These are phyloP conservation scores for Dasypolia templi DNA, from an alignment of 2,888 invertebrate species.

Conservation along the genomic window DNA sequence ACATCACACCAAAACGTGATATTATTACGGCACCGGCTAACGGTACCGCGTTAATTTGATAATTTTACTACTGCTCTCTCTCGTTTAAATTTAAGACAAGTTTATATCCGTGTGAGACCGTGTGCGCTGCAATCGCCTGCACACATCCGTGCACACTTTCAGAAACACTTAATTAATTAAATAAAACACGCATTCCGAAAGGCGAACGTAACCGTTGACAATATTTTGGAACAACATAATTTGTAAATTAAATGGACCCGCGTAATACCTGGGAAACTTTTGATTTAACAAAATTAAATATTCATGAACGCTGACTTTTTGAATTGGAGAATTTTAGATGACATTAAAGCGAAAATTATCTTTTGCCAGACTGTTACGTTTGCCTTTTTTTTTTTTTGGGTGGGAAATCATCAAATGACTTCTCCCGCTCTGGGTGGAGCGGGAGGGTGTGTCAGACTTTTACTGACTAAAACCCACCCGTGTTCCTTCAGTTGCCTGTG, in stretches of 20 bases:
- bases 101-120: slow-evolving; percentile 63
- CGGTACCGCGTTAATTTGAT: slow-evolving; percentile 76
- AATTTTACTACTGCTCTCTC: slow-evolving; percentile 71
- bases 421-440: too few relatives aligned
- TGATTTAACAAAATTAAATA: slow-evolving; percentile 22
- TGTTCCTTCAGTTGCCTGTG: too few relatives aligned
- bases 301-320: slow-evolving; percentile 23
- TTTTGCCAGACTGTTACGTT: too few relatives aligned
- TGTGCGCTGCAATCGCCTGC: slow-evolving; percentile 58
- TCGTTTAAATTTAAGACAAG: slow-evolving; percentile 62
- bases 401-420: too few relatives aligned
- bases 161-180: slow-evolving; percentile 51
- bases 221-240: slow-evolving; percentile 39
- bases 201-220: slow-evolving; percentile 46
- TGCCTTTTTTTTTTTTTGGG: too few relatives aligned
- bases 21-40: slow-evolving; percentile 63
- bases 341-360: background rate
- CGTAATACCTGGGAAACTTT: slow-evolving; percentile 42
- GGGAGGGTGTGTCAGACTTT: too few relatives aligned
- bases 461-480: too few relatives aligned
- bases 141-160: slow-evolving; percentile 54
- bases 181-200: slow-evolving; percentile 47
- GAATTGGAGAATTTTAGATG: background rate
- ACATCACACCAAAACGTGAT: slow-evolving; percentile 65
- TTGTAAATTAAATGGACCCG: slow-evolving; percentile 42